Evolutionary conservation across 2,797 vertebrate species (phyloP), one percentile per base, ranked within the genome.

Genomic region (Pterois miles): DNA sequence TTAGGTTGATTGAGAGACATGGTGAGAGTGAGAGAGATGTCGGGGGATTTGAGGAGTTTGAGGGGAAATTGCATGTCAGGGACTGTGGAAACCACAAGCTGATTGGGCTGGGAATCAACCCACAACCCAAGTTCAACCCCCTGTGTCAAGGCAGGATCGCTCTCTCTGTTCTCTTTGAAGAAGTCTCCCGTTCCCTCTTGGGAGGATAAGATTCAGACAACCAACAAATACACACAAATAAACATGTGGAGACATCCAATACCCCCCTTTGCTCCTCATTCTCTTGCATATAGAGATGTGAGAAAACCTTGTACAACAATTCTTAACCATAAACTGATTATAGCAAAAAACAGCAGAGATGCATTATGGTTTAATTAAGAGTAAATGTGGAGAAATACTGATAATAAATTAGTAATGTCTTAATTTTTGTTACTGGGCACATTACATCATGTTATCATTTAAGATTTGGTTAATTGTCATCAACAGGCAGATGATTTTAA

Each of bases 91-190:
- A 91, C 93, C 92, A 90, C 93, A 89, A 74, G 75, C 83, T 93
- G 93, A 94, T 93, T 94, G 86, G 88, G 84, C 80, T 91, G 91
- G 85, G 92, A 94, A 90, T 90, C 89, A 90, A 87, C 88, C 86
- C 80, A 76, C 88, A 91, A 88, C 90, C 91, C 86, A 70, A 93
- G 90, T 89, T 92, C 85, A 91, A 91, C 90, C 85, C 92, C 83
- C 78, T 68, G 74, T 84, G 87, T 85, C 64, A 57, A 88, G 69
- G 85, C 38, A n/a, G 78, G 73, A 85, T 78, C 53, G 60, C 67
- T 63, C 81, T 85, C 80, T 81, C 68, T 76, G 36, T 70, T 72
- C 62, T 79, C 88, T 93, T 91, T 93, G 90, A 93, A 93, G 90
- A 93, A 9, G 79, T 87, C 83, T 86, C 59, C 71, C 62, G 65